Evolutionary conservation across 2,797 vertebrate species (phyloP).

Genomic region (Emydoidea blandingii): DNA sequence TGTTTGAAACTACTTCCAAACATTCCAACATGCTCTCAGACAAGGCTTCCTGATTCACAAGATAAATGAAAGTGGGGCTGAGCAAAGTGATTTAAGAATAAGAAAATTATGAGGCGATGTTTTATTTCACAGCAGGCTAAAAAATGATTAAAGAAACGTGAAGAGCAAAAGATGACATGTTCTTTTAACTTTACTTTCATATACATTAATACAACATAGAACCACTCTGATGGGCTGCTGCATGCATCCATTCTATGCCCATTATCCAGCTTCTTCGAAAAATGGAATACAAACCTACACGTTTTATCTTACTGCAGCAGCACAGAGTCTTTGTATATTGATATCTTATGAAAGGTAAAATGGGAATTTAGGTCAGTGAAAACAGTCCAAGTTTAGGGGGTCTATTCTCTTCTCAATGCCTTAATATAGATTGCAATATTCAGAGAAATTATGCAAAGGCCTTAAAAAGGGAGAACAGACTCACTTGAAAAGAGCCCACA

Average conservation of each 20-base stretch:
- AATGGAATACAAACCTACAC: slow-evolving; percentile 49
- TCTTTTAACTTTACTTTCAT: slow-evolving; percentile 47
- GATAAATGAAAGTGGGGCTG: slow-evolving; percentile 45
- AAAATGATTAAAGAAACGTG: slow-evolving; percentile 66
- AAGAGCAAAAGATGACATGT: slow-evolving; percentile 25
- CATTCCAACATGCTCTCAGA: slow-evolving; percentile 19
- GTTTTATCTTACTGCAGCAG: slow-evolving; percentile 53
- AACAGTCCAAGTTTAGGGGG: slow-evolving; percentile 47
- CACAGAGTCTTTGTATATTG: slow-evolving; percentile 23
- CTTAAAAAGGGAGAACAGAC: slow-evolving; percentile 11
- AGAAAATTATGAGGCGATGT: slow-evolving; percentile 36
- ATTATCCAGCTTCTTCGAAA: slow-evolving; percentile 50
- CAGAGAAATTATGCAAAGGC: background rate
- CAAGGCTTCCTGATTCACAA: slow-evolving; percentile 32
- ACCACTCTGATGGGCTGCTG: background rate
- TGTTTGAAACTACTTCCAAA: slow-evolving; percentile 29
- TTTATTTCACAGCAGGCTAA: slow-evolving; percentile 60
- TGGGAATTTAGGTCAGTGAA: slow-evolving; percentile 32
- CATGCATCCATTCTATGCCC: slow-evolving; percentile 4
- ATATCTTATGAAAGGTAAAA: slow-evolving; percentile 41
- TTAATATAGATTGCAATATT: slow-evolving; percentile 11
- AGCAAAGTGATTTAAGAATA: slow-evolving; percentile 21
- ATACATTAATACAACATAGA: slow-evolving; percentile 31
- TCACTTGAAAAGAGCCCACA: slow-evolving; percentile 43
- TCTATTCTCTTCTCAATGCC: slow-evolving; percentile 32